These are phyloP conservation scores for Protosalanx chinensis DNA, from an alignment of 2,797 vertebrate genomes.

Conservation along the genomic window DNA sequence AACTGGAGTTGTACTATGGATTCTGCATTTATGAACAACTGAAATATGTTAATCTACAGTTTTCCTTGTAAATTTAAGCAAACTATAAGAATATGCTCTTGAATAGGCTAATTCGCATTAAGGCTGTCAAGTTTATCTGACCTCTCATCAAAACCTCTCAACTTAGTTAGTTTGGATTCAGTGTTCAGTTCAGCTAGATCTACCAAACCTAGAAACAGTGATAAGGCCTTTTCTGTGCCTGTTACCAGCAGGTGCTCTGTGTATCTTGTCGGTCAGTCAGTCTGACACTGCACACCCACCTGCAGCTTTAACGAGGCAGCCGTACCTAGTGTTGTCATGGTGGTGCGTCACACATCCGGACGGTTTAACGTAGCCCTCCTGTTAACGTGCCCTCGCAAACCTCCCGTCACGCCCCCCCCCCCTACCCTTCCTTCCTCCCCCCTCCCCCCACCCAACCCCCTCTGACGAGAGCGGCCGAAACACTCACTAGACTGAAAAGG, in stretches of 20 bases:
- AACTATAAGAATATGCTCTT: background rate
- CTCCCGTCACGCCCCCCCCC: no score
- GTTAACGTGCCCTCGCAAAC: constrained; percentile 43
- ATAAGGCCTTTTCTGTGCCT: background rate
- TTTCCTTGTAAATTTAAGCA: background rate
- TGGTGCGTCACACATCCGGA: constrained; percentile 42
- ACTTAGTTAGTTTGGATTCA: background rate
- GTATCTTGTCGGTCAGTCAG: background rate
- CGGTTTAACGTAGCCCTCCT: constrained; percentile 45
- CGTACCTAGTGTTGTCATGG: constrained; percentile 51
- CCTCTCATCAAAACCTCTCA: background rate
- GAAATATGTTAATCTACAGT: constrained; percentile 15
- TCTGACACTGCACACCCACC: constrained; percentile 17
- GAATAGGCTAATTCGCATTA: no score
- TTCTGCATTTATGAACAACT: constrained; percentile 28
- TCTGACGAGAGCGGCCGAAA: constrained; percentile 32
- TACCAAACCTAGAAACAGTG: background rate
- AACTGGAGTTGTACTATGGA: constrained; percentile 15
- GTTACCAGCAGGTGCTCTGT: background rate
- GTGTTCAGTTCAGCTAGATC: background rate
- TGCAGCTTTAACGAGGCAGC: constrained; percentile 38
- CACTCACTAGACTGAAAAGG: constrained; percentile 33
- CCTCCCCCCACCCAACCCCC: constrained; percentile 14
- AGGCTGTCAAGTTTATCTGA: background rate
- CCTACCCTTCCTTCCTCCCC: no score